A percentile compares a stretch with the other conserved stretches of the same genome.
These are phyloP conservation scores for Biston stratarius DNA, from an alignment of 2,888 invertebrate genomes.

Conservation along the genomic window DNA sequence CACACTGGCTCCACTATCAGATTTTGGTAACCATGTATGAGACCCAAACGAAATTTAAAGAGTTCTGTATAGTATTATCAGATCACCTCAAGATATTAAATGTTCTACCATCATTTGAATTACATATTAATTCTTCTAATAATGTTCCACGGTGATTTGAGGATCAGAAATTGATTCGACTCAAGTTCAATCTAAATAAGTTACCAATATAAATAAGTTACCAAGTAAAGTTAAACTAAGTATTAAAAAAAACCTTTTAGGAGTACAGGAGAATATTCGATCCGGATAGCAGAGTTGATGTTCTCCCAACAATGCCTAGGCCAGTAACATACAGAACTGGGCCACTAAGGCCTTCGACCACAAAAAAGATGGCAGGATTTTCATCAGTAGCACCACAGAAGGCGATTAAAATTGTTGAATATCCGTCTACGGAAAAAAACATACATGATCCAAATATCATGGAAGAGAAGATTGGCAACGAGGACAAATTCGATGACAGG, in stretches of 20 bases:
- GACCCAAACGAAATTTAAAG: too few relatives aligned
- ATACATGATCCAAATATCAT: background rate
- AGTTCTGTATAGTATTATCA: too few relatives aligned
- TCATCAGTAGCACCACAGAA: background rate
- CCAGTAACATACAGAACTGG: constrained; percentile 27
- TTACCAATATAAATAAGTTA: too few relatives aligned
- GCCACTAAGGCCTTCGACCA: constrained; percentile 30
- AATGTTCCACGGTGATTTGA: too few relatives aligned
- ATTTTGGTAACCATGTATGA: too few relatives aligned
- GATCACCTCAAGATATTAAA: too few relatives aligned
- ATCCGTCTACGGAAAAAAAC: background rate
- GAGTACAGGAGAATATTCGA: constrained; percentile 3
- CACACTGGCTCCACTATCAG: too few relatives aligned
- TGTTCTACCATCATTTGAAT: too few relatives aligned
- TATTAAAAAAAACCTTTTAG: constrained; percentile 7
- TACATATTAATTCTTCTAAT: too few relatives aligned
- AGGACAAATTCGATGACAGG: background rate
- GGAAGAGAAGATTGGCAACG: background rate
- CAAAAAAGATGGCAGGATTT: background rate
- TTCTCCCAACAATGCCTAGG: constrained; percentile 12
- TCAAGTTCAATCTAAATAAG: too few relatives aligned
- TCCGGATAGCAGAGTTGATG: background rate
- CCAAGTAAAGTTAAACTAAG: background rate
- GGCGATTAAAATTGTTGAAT: background rate
- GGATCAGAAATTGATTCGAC: too few relatives aligned